These are phyloP conservation scores for Cosmorhoe ocellata DNA, from an alignment of 2,888 invertebrate genomes.

Conservation along the genomic window DNA sequence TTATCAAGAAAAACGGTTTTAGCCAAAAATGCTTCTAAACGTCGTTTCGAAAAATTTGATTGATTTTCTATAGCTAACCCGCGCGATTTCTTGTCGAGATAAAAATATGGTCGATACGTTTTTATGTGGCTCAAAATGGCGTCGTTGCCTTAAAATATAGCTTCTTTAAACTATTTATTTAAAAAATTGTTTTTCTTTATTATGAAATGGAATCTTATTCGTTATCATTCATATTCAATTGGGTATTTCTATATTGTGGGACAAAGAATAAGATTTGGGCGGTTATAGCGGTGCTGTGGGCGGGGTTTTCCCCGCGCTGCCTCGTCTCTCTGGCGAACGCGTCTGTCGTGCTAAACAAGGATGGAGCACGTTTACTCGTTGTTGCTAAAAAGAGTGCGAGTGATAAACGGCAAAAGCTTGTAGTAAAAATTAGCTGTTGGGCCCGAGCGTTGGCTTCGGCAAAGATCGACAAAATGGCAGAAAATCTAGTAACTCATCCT, in stretches of 20 bases:
- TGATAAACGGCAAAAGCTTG: background rate
- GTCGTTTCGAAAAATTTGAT: too few relatives aligned
- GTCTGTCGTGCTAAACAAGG: slow-evolving; percentile 1
- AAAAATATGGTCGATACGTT: background rate
- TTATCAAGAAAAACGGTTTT: too few relatives aligned
- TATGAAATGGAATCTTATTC: too few relatives aligned
- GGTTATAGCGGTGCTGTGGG: slow-evolving; percentile 1
- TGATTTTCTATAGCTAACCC: too few relatives aligned
- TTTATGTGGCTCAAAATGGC: background rate
- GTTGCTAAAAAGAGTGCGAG: slow-evolving; percentile 1
- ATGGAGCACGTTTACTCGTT: background rate
- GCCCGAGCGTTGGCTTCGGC: too few relatives aligned
- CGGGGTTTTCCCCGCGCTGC: background rate
- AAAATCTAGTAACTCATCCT: too few relatives aligned
- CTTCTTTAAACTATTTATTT: too few relatives aligned
- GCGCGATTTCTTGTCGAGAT: too few relatives aligned
- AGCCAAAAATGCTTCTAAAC: too few relatives aligned
- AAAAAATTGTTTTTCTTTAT: too few relatives aligned
- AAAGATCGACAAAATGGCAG: too few relatives aligned
- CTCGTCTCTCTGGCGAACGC: slow-evolving; percentile 3
- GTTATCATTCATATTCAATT: background rate
- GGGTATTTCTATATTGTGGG: background rate
- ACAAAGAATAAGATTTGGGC: slow-evolving; percentile 21
- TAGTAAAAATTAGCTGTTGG: background rate
- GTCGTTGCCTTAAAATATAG: background rate